These are phyloP conservation scores for Phaonia tiefii DNA, from an alignment of 2,888 invertebrate species.

Conservation along the genomic window DNA sequence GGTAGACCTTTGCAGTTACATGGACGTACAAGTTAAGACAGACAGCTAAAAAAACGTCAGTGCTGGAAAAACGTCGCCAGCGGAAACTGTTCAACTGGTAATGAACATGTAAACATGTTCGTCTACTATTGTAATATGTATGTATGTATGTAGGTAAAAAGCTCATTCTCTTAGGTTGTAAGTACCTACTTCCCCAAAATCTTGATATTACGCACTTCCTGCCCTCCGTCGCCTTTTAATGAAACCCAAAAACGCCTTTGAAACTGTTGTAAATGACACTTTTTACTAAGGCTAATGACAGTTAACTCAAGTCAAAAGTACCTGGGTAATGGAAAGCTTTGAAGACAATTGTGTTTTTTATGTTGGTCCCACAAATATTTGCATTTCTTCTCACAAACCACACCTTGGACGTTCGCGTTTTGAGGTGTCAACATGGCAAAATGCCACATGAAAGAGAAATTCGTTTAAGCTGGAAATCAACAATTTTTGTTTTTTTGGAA, in stretches of 20 bases:
- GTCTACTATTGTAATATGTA: not conserved
- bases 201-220: conserved; percentile 58
- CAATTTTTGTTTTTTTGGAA: too few species aligned
- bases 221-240: not conserved
- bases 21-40: not conserved
- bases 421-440: not conserved
- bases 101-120: conserved; percentile 19
- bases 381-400: not conserved
- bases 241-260: not conserved
- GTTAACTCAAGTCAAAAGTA: too few species aligned
- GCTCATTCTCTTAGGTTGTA: not conserved
- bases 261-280: too few species aligned
- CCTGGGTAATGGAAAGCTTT: too few species aligned
- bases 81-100: not conserved
- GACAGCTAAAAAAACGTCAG: conserved; percentile 3
- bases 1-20: conserved; percentile 46
- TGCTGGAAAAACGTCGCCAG: not conserved
- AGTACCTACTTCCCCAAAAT: too few species aligned
- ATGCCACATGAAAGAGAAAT: too few species aligned
- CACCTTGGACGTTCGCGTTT: not conserved
- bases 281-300: too few species aligned
- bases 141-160: too few species aligned
- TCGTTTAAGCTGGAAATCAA: too few species aligned
- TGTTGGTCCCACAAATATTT: conserved; percentile 15
- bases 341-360: too few species aligned